Conservation (phyloP, 1,140 invertebrate genomes). For the Thaumatotibia leucotreta region DNA sequence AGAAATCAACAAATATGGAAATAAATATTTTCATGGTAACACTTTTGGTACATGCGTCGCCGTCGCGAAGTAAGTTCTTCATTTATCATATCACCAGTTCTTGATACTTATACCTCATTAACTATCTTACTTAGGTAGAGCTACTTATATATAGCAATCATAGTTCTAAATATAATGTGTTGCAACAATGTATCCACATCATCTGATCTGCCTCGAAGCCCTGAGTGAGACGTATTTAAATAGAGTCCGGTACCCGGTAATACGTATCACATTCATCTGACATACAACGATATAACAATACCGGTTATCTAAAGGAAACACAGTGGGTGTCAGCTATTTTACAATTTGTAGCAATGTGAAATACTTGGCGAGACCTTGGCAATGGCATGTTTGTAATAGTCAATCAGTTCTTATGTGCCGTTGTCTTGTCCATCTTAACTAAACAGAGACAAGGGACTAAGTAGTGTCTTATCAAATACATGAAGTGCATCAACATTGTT, state of each 20-base stretch:
- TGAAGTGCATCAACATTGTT: background rate
- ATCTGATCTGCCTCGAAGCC: no score
- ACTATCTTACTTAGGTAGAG: no score
- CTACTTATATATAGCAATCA: no score
- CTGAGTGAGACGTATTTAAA: background rate
- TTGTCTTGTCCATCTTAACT: constrained; percentile 1
- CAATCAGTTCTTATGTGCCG: background rate
- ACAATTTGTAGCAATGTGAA: constrained; percentile 4
- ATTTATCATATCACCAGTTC: no score
- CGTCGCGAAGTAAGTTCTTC: no score
- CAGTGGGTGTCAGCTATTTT: constrained; percentile 7
- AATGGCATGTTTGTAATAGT: background rate
- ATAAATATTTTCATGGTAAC: no score
- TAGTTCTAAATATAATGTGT: no score
- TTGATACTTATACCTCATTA: no score
- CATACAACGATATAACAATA: background rate
- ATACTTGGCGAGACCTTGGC: background rate
- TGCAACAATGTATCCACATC: no score
- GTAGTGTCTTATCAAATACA: background rate
- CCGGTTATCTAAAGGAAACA: constrained; percentile 11
- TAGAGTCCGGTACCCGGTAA: background rate
- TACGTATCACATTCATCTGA: background rate
- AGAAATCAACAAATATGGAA: no score
- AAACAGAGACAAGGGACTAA: background rate
- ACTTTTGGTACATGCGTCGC: no score